These are phyloP conservation scores for Meandrina meandrites DNA, from an alignment of 92 coral and sea anemone species.

Conservation along the genomic window DNA sequence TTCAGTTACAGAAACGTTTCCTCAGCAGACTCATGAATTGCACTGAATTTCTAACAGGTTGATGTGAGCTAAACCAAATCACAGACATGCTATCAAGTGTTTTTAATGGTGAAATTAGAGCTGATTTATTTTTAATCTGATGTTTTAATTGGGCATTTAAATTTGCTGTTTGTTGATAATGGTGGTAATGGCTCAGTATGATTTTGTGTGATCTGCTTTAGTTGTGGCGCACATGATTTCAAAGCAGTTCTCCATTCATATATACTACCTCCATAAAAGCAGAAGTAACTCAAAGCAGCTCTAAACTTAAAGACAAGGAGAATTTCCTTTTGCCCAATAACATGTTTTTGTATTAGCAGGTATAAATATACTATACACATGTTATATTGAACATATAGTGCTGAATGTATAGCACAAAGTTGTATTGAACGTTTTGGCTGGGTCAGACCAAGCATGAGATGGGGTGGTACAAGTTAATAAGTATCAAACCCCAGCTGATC, in stretches of 20 bases:
- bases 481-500: constrained; percentile 85
- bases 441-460: constrained; percentile 88
- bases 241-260: background rate
- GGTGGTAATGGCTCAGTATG: background rate
- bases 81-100: background rate
- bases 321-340: background rate
- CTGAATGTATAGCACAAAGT: background rate
- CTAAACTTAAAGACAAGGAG: no score
- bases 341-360: no score
- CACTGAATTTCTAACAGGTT: background rate
- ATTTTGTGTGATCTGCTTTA: background rate
- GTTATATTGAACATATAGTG: background rate
- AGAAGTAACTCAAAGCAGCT: background rate
- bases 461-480: constrained; percentile 65
- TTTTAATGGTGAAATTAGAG: background rate
- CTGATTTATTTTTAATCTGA: background rate
- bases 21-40: background rate
- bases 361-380: no score
- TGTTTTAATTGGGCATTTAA: background rate
- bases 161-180: background rate
- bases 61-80: background rate
- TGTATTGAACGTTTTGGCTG: constrained; percentile 73
- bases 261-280: no score
- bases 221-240: background rate
- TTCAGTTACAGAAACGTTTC: background rate